Conservation (phyloP, 1,140 invertebrate species). For the Camponotus floridanus region DNA sequence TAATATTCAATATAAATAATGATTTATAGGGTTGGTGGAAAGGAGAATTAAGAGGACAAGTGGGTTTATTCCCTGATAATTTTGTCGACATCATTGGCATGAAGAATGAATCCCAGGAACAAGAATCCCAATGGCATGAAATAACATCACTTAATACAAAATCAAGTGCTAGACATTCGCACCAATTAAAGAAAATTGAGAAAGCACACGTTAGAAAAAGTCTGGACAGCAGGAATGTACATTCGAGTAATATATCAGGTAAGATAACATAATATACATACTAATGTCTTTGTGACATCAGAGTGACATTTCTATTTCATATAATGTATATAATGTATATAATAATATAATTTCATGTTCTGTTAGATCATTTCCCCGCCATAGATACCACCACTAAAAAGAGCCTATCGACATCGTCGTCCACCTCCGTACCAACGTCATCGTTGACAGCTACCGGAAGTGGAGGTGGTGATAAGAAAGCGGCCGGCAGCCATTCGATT, state of each 20-base stretch:
- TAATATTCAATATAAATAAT: constrained; percentile 36
- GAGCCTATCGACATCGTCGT: constrained; percentile 58
- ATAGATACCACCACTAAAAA: constrained; percentile 65
- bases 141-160: constrained; percentile 68
- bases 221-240: constrained; percentile 75
- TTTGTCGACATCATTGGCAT: constrained; percentile 92
- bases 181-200: constrained; percentile 78
- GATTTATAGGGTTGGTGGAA: constrained; percentile 92
- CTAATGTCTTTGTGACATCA: not conserved
- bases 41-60: constrained; percentile 95
- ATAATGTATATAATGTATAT: not conserved
- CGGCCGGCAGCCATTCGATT: constrained; percentile 73
- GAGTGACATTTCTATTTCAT: not conserved
- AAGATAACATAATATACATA: not conserved
- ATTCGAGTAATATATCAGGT: constrained; percentile 66
- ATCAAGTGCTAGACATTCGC: constrained; percentile 69
- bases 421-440: constrained; percentile 61
- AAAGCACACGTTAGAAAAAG: constrained; percentile 81
- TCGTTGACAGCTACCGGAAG: constrained; percentile 54
- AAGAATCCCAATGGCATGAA: constrained; percentile 76
- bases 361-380: constrained; percentile 45
- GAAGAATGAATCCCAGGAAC: constrained; percentile 75
- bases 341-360: not conserved
- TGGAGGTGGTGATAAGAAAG: constrained; percentile 77
- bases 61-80: constrained; percentile 99